Percentiles rank a stretch among this genome's conserved stretches.
Evolutionary conservation across 1,140 invertebrate species (phyloP).

Genomic region (Drosophila hydei): DNA sequence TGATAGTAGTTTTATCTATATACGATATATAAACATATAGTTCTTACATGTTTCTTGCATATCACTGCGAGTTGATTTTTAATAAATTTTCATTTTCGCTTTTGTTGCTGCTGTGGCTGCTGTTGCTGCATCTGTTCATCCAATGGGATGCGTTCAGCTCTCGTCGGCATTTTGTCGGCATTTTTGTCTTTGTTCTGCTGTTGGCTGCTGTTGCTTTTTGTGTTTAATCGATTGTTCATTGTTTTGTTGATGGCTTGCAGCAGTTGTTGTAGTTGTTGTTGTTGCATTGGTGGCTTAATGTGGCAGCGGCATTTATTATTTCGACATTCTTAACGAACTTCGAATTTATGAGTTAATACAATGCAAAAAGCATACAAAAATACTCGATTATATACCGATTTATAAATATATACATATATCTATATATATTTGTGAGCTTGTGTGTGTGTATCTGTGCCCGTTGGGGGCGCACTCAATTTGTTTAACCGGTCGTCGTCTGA

Average conservation of each 20-base stretch:
- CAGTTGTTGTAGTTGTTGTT: conserved; percentile 29
- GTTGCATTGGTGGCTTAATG: conserved; percentile 58
- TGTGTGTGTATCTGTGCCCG: not conserved
- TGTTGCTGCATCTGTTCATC: conserved; percentile 39
- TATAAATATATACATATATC: conserved; percentile 32
- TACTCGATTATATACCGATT: conserved; percentile 15
- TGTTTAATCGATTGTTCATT: conserved; percentile 68
- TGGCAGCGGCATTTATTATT: conserved; percentile 78
- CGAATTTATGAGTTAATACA: conserved; percentile 82
- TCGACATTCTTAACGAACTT: conserved; percentile 83
- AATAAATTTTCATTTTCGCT: conserved; percentile 74
- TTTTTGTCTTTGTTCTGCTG: conserved; percentile 56
- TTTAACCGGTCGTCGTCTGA: conserved; percentile 59
- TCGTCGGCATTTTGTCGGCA: conserved; percentile 51
- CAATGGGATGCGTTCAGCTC: conserved; percentile 43
- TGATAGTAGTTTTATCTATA: too few relatives aligned
- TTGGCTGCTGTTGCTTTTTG: conserved; percentile 55
- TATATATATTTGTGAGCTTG: conserved; percentile 27
- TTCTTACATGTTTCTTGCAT: conserved; percentile 66
- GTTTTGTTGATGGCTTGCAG: conserved; percentile 54
- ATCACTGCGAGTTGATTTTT: conserved; percentile 70
- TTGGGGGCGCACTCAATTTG: conserved; percentile 53
- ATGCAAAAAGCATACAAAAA: conserved; percentile 43
- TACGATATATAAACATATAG: not conserved
- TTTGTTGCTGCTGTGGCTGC: conserved; percentile 25